Percentiles rank a stretch among this genome's conserved stretches.
These are phyloP conservation scores for Chalcosyrphus nemorum DNA, from an alignment of 2,888 invertebrate genomes.

Conservation along the genomic window DNA sequence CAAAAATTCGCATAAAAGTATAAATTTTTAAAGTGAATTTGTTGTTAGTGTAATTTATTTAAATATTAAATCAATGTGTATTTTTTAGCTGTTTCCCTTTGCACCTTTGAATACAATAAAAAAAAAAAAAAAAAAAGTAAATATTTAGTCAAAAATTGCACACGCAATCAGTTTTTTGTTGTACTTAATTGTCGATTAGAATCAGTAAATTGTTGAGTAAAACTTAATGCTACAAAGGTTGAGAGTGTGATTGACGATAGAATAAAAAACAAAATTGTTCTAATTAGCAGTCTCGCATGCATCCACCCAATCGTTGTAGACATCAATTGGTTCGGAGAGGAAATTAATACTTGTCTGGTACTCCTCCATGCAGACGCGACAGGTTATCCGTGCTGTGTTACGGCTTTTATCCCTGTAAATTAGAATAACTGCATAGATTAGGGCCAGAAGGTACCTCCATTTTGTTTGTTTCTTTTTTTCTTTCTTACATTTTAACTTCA, in stretches of 20 bases:
- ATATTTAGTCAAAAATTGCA: constrained; percentile 20
- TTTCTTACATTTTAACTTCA: constrained; percentile 98
- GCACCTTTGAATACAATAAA: too few relatives aligned
- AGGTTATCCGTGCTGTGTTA: constrained; percentile 96
- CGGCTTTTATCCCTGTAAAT: constrained; percentile 94
- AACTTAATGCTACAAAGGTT: background rate
- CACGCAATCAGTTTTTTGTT: constrained; percentile 14
- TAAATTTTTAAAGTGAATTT: background rate
- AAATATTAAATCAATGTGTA: too few relatives aligned
- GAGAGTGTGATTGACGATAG: too few relatives aligned
- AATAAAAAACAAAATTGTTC: constrained; percentile 70
- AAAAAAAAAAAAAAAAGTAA: too few relatives aligned
- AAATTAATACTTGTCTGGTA: constrained; percentile 98
- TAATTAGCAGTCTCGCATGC: constrained; percentile 98
- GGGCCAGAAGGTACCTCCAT: too few relatives aligned
- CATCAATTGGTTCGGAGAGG: constrained; percentile 98
- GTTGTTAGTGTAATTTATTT: too few relatives aligned
- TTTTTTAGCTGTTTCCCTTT: too few relatives aligned
- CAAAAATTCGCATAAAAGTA: constrained; percentile 28
- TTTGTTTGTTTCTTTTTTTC: constrained; percentile 79
- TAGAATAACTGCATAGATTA: background rate
- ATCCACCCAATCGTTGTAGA: constrained; percentile 99
- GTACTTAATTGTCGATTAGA: constrained; percentile 4
- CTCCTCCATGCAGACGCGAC: constrained; percentile 97
- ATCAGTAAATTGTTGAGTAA: background rate